These are phyloP conservation scores for Heteromyza rotundicornis DNA, from an alignment of 2,888 invertebrate species.

Conservation along the genomic window DNA sequence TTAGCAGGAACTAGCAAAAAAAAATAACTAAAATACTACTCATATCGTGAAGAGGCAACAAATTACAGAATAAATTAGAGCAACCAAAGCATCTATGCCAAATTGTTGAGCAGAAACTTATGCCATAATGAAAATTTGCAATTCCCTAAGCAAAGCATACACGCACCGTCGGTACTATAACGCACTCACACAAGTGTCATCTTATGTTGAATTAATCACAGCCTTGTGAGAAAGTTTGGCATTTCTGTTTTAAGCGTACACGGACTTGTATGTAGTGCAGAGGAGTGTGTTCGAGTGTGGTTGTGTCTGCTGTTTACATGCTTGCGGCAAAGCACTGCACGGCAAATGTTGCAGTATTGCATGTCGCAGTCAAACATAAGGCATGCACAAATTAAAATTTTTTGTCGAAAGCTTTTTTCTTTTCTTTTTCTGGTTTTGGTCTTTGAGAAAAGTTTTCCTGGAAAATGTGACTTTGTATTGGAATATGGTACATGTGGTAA, in stretches of 20 bases:
- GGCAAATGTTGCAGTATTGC: not conserved
- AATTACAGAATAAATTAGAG: no score
- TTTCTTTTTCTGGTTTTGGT: no score
- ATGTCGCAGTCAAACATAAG: not conserved
- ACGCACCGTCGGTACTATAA: no score
- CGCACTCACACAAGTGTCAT: conserved; percentile 14
- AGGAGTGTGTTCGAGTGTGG: no score
- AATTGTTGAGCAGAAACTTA: not conserved
- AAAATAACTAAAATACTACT: no score
- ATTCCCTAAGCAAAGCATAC: no score
- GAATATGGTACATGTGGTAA: no score
- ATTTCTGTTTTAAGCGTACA: not conserved
- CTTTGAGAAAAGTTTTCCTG: not conserved
- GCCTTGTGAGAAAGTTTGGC: conserved; percentile 1
- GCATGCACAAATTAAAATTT: conserved; percentile 1
- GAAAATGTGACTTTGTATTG: no score
- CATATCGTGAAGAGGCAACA: no score
- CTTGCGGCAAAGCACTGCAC: not conserved
- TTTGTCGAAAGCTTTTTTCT: not conserved
- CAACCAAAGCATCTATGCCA: no score
- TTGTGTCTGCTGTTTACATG: not conserved
- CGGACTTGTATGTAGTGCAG: not conserved
- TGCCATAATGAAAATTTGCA: not conserved
- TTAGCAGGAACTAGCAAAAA: no score
- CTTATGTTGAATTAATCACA: conserved; percentile 17